Evolutionary conservation across 2,113 vertebrate genomes (phyloP), one percentile per base, ranked within the genome.

Genomic region (Chelonoidis abingdonii): DNA sequence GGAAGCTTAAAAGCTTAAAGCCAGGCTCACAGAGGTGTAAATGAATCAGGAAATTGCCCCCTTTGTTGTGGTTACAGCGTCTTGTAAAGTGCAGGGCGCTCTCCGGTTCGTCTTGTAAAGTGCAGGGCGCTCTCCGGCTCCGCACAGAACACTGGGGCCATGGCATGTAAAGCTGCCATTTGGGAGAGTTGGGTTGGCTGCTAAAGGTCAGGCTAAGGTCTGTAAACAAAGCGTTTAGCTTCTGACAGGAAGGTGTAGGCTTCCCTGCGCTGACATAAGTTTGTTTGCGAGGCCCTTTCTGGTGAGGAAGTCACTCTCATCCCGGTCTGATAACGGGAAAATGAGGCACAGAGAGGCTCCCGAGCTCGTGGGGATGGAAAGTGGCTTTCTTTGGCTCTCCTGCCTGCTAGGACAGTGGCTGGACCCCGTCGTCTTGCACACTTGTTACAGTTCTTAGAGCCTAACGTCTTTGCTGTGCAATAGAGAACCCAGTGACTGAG

Each of bases 181-280:
- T 1, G 5, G 62, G 78, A 93, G 90, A 90, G 49, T 44, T 10
- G 80, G 65, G 5, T 21, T 29, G 0, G 50, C 85, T 31, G 92
- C 91, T 0, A 44, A 78, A 87, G 91, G 93, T 92, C 87, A 27
- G 3, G 12, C 13, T 14, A 14, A 94, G 94, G 92, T 90, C 96
- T 95, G 94, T 83, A 96, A 95, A 62, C 92, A 86, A 84, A 88
- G 84, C 0, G 41, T 89, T 93, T 2, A 13, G 24, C 94, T 94
- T 87, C 94, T 76, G 54, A 7, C 87, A 93, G 95, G 93, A 95
- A 95, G 92, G 95, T 94, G 93, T 93, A 97, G 94, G 90, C 94
- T 94, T 95, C 89, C 81, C 84, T 27, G 50, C 94, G 96, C 96
- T 96, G 97, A 97, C 96, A 96, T 94, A 96, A 88, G 90, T 90